A percentile compares a stretch with the other conserved stretches of the same genome.
These are phyloP conservation scores for Meghimatium bilineatum DNA, from an alignment of 2,888 invertebrate genomes.

Conservation along the genomic window DNA sequence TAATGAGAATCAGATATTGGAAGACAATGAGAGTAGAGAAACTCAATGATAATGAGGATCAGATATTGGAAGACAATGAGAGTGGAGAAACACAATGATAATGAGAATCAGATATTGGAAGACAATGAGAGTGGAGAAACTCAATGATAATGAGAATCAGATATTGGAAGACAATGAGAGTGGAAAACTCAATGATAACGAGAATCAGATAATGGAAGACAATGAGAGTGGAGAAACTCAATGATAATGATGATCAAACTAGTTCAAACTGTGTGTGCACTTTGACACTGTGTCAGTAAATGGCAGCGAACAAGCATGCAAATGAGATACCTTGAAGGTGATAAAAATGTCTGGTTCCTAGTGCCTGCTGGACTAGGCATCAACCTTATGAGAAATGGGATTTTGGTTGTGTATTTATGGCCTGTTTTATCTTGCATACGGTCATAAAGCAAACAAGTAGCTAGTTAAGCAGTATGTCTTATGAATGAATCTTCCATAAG, in stretches of 20 bases:
- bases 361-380: not conserved
- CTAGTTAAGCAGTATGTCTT: too few relatives aligned
- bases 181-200: not conserved
- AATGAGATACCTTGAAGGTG: not conserved
- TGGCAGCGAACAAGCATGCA: not conserved
- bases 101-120: not conserved
- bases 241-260: not conserved
- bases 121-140: not conserved
- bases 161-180: not conserved
- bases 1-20: too few relatives aligned
- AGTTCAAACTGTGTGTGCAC: too few relatives aligned
- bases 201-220: too few relatives aligned
- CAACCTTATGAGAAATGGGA: not conserved
- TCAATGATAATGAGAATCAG: not conserved
- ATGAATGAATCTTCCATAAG: too few relatives aligned
- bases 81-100: too few relatives aligned
- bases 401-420: too few relatives aligned
- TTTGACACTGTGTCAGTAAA: too few relatives aligned
- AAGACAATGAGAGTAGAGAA: not conserved
- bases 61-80: not conserved
- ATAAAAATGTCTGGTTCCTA: not conserved
- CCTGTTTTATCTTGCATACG: too few relatives aligned
- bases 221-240: too few relatives aligned
- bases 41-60: not conserved
- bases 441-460: too few relatives aligned